Base-by-base conservation (phyloP, 2,888 invertebrate species). In the Ennomos fuscantarius region DNA sequence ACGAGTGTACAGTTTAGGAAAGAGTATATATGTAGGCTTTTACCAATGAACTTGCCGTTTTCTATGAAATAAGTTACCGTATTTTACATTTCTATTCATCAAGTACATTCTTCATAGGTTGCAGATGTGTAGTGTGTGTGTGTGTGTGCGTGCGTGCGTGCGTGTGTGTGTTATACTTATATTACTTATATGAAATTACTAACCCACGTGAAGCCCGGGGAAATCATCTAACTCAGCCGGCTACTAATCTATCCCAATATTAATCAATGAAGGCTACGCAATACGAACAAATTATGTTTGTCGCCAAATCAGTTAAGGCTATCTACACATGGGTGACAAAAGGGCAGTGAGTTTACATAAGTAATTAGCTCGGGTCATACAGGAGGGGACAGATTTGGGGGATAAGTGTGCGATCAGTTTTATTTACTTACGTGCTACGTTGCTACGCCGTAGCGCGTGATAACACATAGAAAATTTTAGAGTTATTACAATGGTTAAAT, bases 401-500 rank as follows among this genome's bases (percentile, higher is more conserved):
- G 55, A 64, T 65, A 59, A 72, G 79, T 82, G 75, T 83, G 81
- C 71, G 74, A 66, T 62, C 69, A 65, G 63, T 74, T 73, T 78
- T 87, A 87, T 88, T 89, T 84, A 80, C 78, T 73, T 80, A 87
- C 87, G 87, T 87, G 87, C 86, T 87, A 86, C 86, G 85, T 56
- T 37, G 76, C 84, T 82, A 82, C 81, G 81, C n/a, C 80, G 84
- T 81, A 83, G 80, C 68, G 44, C 46, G 43, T 48, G 37, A 43
- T 50, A 59, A 49, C 46, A 45, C 12, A 12, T 12, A 41, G 37
- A 32, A 49, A 11, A 39, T 43, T 43, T 15, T 8, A n/a, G 15
- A 13, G 12, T n/a, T 31, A 8, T 39, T 47, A 24, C 24, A 5
- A 24, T 6, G 24, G 24, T 24, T 24, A 24, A 3, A n/a, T n/a